Evolutionary conservation across 1,140 invertebrate genomes (phyloP), one percentile per base, ranked within the genome.

Genomic region (Zaprionus nigranus): DNA sequence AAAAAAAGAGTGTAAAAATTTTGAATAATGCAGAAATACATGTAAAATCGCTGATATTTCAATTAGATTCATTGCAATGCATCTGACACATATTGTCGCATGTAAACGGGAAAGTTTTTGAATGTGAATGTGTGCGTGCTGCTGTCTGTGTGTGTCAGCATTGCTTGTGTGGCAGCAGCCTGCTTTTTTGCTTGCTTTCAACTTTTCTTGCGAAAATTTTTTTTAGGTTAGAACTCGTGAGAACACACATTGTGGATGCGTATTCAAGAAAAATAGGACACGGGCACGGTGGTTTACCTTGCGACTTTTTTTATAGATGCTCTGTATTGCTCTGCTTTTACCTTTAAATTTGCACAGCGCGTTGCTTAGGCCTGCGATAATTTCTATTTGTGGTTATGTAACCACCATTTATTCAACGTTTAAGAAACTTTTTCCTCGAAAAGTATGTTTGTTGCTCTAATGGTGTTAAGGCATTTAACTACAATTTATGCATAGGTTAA

Each of bases 361-460:
- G 7, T 57, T 36, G 26, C 56, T 74, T 36, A 22, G 22, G 2
- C 9, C 30, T 38, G 49, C 15, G 64, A 59, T 40, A 11, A 58
- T 65, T 49, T 62, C 62, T 46, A 46, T 53, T 75, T 70, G 64
- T 67, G 58, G 73, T 88, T 88, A 88, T 88, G 83, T 88, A 88
- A 88, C 71, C 67, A 68, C 58, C 26, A 43, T 60, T 59, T 12
- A 61, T 59, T 46, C 24, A 60, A 49, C 28, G 7, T 69, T 79
- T 82, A 53, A n/a, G 15, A 3, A 59, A 54, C 22, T 22, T 36
- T 56, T 56, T 20, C 26, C n/a, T 24, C n/a, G 54, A 68, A 20
- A 56, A 59, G 15, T 59, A 34, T 38, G 38, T 12, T 68, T 40
- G 26, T 22, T 56, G 15, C 38, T 53, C 30, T 43, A 57, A 30